phyloP scores from a whole-genome alignment of 1,140 invertebrate species.

The Ectropis grisescens region DNA sequence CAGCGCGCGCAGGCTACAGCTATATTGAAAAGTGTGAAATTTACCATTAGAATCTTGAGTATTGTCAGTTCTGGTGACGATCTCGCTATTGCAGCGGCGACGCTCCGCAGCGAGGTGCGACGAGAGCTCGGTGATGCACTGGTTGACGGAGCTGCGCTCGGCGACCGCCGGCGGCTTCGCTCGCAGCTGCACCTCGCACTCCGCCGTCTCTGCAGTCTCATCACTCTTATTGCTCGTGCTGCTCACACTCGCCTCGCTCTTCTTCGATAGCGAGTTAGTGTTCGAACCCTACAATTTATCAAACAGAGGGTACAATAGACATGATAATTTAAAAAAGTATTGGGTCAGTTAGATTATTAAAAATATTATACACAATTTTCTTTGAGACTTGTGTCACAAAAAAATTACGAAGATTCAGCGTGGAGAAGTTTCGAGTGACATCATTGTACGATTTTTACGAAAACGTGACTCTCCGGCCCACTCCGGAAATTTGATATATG shows the following conservation, averaged over 20 bases:
- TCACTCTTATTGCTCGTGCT: slow-evolving; percentile 44
- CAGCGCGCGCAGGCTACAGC: no score
- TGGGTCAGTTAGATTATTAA: no score
- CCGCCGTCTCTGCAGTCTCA: slow-evolving; percentile 37
- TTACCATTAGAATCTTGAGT: slow-evolving; percentile 41
- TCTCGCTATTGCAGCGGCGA: slow-evolving; percentile 60
- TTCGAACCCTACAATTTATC: slow-evolving; percentile 46
- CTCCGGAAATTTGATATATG: no score
- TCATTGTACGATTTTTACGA: no score
- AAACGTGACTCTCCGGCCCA: no score
- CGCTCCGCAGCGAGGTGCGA: slow-evolving; percentile 64
- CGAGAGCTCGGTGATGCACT: slow-evolving; percentile 77
- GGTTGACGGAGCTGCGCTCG: slow-evolving; percentile 70
- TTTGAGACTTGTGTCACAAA: no score
- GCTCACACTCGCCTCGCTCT: slow-evolving; percentile 40
- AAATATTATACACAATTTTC: no score
- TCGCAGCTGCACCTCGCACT: slow-evolving; percentile 53
- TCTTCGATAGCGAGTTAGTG: slow-evolving; percentile 45
- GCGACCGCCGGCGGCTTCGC: slow-evolving; percentile 42
- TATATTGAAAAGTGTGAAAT: no score
- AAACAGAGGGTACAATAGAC: no score
- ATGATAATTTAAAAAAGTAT: slow-evolving; percentile 1
- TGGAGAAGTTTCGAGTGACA: no score
- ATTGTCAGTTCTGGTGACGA: slow-evolving; percentile 50
- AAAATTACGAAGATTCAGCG: no score